phyloP scores from a whole-genome alignment of 2,888 invertebrate species.

The Hypomecis atomaria region DNA sequence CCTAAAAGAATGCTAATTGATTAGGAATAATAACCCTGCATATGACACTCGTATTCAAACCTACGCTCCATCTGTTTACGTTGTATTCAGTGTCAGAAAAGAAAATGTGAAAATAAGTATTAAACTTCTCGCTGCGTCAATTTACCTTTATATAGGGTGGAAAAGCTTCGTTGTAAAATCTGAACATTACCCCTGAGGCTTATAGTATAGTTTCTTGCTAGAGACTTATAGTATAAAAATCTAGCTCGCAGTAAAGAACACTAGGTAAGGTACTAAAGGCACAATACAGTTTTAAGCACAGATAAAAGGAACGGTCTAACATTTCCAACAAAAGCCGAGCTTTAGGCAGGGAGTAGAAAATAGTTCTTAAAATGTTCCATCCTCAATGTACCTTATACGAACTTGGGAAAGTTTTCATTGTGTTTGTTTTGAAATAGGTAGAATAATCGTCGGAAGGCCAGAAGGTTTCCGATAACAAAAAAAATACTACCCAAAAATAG shows the following conservation, averaged over 20 bases:
- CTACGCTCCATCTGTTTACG: constrained; percentile 3
- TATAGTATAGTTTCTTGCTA: not conserved
- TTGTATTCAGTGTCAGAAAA: not conserved
- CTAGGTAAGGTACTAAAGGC: not conserved
- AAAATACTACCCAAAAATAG: constrained; percentile 22
- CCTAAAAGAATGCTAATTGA: no score
- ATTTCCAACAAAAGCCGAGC: constrained; percentile 19
- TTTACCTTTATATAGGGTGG: constrained; percentile 7
- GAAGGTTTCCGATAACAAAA: constrained; percentile 7
- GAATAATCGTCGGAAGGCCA: constrained; percentile 20
- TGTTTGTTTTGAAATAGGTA: constrained; percentile 23
- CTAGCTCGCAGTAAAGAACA: constrained; percentile 12
- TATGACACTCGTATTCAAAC: not conserved
- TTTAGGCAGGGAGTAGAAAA: constrained; percentile 16
- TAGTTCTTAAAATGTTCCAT: constrained; percentile 22
- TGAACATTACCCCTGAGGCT: constrained; percentile 25
- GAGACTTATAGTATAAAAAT: constrained; percentile 12
- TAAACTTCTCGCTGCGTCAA: constrained; percentile 15
- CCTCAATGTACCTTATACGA: constrained; percentile 7
- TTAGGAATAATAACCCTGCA: no score
- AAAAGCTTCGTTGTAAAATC: constrained; percentile 28
- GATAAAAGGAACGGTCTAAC: constrained; percentile 18
- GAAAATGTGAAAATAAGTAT: not conserved
- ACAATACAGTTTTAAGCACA: constrained; percentile 7
- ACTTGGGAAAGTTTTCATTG: constrained; percentile 21